Conservation (phyloP, 2,113 vertebrate species). For the Azemiops feae region DNA sequence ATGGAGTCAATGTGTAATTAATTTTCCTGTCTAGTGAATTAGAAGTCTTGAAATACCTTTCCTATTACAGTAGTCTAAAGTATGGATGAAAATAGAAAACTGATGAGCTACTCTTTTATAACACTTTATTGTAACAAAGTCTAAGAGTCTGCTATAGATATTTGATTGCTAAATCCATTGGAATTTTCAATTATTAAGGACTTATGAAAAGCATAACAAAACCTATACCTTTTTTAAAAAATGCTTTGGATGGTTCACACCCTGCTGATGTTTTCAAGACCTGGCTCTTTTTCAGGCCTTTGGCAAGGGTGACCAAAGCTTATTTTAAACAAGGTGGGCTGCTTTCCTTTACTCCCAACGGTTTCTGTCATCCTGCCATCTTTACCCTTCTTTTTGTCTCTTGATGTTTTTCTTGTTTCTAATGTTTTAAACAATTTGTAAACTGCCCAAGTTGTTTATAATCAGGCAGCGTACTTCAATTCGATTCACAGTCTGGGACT, state of each 20-base stretch:
- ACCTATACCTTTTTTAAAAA: not conserved
- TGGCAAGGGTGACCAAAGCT: not conserved
- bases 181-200: not conserved
- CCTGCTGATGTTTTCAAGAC: not conserved
- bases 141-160: not conserved
- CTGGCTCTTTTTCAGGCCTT: not conserved
- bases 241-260: not conserved
- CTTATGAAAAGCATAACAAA: not conserved
- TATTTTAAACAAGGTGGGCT: not conserved
- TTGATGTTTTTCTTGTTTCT: not conserved
- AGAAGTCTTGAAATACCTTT: slow-evolving; percentile 41
- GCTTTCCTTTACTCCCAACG: not conserved
- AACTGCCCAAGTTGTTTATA: not conserved
- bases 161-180: not conserved
- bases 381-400: not conserved
- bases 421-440: not conserved
- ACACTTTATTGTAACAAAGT: not conserved
- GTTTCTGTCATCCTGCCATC: not conserved
- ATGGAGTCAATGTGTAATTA: slow-evolving; percentile 46
- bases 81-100: not conserved
- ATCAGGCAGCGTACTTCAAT: not conserved
- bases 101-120: not conserved
- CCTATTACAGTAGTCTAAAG: slow-evolving; percentile 14
- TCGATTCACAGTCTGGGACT: not conserved
- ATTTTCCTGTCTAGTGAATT: slow-evolving; percentile 19